These are phyloP conservation scores for Isaurus tuberculatus DNA, from an alignment of 92 coral and sea anemone genomes.

Conservation along the genomic window DNA sequence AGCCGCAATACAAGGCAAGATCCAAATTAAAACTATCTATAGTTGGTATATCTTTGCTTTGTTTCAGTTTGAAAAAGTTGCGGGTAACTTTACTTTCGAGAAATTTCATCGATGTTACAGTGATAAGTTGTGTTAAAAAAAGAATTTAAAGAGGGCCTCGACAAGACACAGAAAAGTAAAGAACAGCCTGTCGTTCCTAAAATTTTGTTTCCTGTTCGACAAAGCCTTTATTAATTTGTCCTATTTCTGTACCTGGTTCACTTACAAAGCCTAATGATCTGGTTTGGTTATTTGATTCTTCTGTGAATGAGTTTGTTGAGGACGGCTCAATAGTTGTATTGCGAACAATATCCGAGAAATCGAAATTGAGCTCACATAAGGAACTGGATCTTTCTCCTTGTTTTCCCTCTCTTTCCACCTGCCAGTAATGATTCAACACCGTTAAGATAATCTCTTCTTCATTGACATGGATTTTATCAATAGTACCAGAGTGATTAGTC, in stretches of 20 bases:
- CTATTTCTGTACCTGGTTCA: not conserved
- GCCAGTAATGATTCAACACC: slow-evolving; percentile 39
- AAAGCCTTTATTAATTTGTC: not conserved
- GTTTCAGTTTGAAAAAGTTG: too few species aligned
- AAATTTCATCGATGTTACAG: too few species aligned
- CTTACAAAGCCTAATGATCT: not conserved
- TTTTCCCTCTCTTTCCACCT: slow-evolving; percentile 15
- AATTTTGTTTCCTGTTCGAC: not conserved
- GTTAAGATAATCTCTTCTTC: slow-evolving; percentile 20
- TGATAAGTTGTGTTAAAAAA: too few species aligned
- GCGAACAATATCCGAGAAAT: slow-evolving; percentile 23
- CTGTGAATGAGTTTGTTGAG: not conserved
- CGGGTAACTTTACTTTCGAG: too few species aligned
- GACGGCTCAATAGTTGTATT: not conserved
- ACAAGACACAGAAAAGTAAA: too few species aligned
- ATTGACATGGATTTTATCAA: not conserved
- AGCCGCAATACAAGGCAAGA: too few species aligned
- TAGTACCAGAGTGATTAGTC: not conserved
- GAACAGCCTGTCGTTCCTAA: not conserved
- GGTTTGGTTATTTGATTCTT: not conserved
- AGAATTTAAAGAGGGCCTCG: too few species aligned
- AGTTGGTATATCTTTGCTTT: too few species aligned
- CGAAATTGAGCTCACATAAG: slow-evolving; percentile 10
- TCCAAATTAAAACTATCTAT: too few species aligned
- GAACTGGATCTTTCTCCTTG: slow-evolving; percentile 4